Percentiles rank a stretch among this genome's conserved stretches.
phyloP scores from a whole-genome alignment of 2,113 vertebrate species.

The Spizaetus ornatus region DNA sequence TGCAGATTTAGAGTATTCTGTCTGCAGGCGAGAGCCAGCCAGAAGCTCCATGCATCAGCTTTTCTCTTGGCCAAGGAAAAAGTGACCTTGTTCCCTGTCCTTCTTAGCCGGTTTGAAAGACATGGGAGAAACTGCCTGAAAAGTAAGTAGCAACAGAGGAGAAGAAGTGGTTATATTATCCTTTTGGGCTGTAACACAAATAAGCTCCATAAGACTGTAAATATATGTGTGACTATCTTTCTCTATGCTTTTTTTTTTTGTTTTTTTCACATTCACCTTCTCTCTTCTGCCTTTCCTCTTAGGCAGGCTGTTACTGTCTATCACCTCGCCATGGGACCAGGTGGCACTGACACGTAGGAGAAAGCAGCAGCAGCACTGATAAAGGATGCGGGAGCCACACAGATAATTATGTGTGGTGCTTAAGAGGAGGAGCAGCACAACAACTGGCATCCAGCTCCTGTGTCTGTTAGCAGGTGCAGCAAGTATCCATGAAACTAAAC shows the following conservation, averaged over 20 bases:
- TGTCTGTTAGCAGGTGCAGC: background rate
- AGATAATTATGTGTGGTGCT: background rate
- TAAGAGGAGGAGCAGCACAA: background rate
- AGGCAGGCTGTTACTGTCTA: background rate
- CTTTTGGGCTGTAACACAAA: background rate
- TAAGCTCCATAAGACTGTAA: background rate
- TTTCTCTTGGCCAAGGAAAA: background rate
- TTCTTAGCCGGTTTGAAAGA: background rate
- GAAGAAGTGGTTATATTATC: background rate
- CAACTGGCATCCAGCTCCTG: background rate
- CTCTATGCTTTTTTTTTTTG: fast-evolving
- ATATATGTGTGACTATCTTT: background rate
- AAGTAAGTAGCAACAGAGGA: background rate
- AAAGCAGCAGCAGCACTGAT: background rate
- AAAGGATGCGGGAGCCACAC: background rate
- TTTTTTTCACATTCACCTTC: background rate
- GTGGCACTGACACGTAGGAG: background rate
- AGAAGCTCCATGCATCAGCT: background rate
- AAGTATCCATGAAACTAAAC: background rate
- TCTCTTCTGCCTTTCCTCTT: background rate
- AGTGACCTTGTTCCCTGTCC: background rate
- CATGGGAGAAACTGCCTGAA: background rate
- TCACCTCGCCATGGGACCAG: background rate
- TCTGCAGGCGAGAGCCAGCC: background rate
- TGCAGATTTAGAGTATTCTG: background rate